These are phyloP conservation scores for Opisthograptis luteolata DNA, from an alignment of 2,888 invertebrate species.

Conservation along the genomic window DNA sequence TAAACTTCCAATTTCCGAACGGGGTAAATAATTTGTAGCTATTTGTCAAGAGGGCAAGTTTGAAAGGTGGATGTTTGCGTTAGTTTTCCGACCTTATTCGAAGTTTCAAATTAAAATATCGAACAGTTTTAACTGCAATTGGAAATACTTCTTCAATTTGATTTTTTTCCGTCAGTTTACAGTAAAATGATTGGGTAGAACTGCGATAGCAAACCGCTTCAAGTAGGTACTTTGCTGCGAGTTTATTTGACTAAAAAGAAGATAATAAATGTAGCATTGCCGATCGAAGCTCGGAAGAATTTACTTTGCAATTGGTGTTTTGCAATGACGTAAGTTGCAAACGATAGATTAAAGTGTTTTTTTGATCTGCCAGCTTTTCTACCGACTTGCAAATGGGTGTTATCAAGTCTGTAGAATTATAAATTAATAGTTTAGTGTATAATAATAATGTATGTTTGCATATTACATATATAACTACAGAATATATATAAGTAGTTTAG, in stretches of 20 bases:
- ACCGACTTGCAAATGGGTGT: too few species aligned
- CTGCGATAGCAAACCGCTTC: background rate
- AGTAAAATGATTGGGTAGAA: background rate
- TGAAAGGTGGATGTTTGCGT: conserved; percentile 14
- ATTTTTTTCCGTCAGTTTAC: background rate
- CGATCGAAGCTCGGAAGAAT: too few species aligned
- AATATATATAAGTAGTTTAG: too few species aligned
- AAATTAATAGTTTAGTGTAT: too few species aligned
- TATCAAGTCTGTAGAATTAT: too few species aligned
- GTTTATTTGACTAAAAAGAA: background rate
- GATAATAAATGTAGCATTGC: too few species aligned
- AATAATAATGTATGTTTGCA: too few species aligned
- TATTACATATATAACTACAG: too few species aligned
- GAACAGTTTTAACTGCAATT: conserved; percentile 1
- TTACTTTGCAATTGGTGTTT: too few species aligned
- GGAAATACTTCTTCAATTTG: conserved; percentile 2
- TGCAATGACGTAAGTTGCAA: too few species aligned
- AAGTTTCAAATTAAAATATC: conserved; percentile 19
- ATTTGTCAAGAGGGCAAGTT: conserved; percentile 36
- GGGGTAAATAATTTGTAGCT: conserved; percentile 35
- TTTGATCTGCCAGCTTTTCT: too few species aligned
- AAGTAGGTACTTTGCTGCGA: background rate
- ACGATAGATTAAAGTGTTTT: too few species aligned
- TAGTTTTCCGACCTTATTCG: conserved; percentile 18
- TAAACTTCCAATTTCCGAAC: conserved; percentile 25